Base-by-base conservation (phyloP, 2,888 invertebrate genomes). In the Trachelus troglodyta region DNA sequence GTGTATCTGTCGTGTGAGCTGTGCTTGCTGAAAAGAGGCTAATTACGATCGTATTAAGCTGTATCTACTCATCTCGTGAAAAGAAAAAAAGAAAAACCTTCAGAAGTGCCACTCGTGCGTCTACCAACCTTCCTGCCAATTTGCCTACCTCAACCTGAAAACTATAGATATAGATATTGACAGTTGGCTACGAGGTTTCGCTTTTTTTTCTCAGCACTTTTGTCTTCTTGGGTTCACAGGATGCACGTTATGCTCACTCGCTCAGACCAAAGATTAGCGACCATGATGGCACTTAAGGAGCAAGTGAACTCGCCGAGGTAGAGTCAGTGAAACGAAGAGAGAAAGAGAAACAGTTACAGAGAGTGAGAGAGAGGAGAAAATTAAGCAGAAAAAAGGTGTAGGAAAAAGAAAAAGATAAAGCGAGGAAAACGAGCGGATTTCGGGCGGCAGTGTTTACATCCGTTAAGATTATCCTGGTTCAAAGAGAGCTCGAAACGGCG, bases 1-100 rank as follows among this genome's bases (percentile, higher is more conserved):
- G 84, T 83, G 81, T 84, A 84, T 82, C 81, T 86, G 84, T 84
- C 83, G 83, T 81, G 83, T 80, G 56, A 56, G 56, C 56, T 56
- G 23, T 23, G 34, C 31, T 1, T 15, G 69, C 68, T 75, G 34
- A 30, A 69, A 40, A 68, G 84, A 82, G 81, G 84, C 83, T 85
- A 86, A 86, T 87, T 87, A 84, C 82, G 83, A 85, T 86, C 56
- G 23, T 56, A 71, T 71, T 71, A 71, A 71, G 30, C 34, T 34
- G 71, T 34, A 34, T 30, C 15, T 71, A 30, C 12, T 11, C 71
- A 23, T 56, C 56, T 23, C 9, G 56, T 2, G 56, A 56, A 56
- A 23, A 23, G 9, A 56, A 56, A 9, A 56, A 83, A 84, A 80
- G 84, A 82, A 80, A 82, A 84, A 81, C 75, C 79, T n/a, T 34